These are phyloP conservation scores for Catharus fuscescens DNA, from an alignment of 2,113 vertebrate genomes.

Conservation along the genomic window DNA sequence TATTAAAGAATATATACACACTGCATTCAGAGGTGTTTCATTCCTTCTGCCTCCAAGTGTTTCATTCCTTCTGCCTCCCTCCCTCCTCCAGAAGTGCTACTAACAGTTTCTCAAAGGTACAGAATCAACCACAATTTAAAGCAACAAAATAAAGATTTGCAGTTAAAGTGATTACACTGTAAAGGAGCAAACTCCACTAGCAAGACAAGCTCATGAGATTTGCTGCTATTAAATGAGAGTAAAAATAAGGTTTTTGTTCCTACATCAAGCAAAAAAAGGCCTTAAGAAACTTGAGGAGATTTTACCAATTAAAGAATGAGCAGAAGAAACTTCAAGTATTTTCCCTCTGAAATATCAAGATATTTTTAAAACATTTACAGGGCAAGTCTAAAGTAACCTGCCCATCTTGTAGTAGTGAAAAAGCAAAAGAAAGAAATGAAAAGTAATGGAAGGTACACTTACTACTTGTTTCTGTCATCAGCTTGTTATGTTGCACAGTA, in stretches of 20 bases:
- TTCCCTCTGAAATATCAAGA: neutral
- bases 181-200: neutral
- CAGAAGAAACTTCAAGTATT: neutral
- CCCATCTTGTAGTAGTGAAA: neutral
- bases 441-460: neutral
- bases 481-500: conserved; percentile 36
- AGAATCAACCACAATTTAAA: neutral
- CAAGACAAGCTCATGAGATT: neutral
- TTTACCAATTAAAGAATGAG: neutral
- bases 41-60: neutral
- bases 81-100: neutral
- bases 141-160: neutral
- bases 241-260: neutral
- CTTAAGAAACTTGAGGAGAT: neutral
- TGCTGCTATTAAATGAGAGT: neutral
- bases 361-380: neutral
- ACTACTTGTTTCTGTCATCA: conserved; percentile 23
- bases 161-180: neutral
- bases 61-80: neutral
- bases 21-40: neutral
- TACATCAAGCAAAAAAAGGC: neutral
- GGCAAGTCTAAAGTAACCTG: neutral
- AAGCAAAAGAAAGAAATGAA: conserved; percentile 31
- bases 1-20: fast-evolving
- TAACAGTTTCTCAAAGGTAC: neutral